Conservation (phyloP, 2,888 invertebrate genomes). For the Chrysolina haemoptera region DNA sequence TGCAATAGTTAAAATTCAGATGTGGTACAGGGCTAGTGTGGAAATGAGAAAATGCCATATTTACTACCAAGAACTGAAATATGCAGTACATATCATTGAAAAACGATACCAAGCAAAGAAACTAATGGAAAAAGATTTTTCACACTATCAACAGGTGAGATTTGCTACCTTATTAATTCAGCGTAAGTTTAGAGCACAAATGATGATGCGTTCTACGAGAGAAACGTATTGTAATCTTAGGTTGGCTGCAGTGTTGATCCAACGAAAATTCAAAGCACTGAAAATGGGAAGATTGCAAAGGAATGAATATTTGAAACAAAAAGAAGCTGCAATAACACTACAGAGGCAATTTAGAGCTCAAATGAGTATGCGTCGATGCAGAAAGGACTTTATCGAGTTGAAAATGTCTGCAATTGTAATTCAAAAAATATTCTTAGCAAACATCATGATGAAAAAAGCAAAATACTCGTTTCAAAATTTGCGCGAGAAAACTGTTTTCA, state of each 20-base stretch:
- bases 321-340: constrained; percentile 63
- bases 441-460: constrained; percentile 49
- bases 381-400: constrained; percentile 51
- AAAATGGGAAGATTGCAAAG: constrained; percentile 63
- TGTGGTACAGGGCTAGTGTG: constrained; percentile 41
- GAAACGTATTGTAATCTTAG: constrained; percentile 64
- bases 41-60: constrained; percentile 43
- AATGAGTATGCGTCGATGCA: constrained; percentile 56
- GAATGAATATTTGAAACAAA: constrained; percentile 41
- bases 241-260: constrained; percentile 69
- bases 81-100: constrained; percentile 38
- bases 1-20: constrained; percentile 65
- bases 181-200: constrained; percentile 66
- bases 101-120: constrained; percentile 50
- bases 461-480: constrained; percentile 39
- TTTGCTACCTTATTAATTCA: constrained; percentile 57
- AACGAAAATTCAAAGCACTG: constrained; percentile 71
- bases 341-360: constrained; percentile 71
- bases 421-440: constrained; percentile 57
- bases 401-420: constrained; percentile 58
- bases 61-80: constrained; percentile 45
- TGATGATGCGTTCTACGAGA: constrained; percentile 63
- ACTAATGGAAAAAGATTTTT: constrained; percentile 60
- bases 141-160: constrained; percentile 63
- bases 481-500: constrained; percentile 30